phyloP scores from a whole-genome alignment of 2,113 vertebrate genomes.

The Oceanites oceanicus region DNA sequence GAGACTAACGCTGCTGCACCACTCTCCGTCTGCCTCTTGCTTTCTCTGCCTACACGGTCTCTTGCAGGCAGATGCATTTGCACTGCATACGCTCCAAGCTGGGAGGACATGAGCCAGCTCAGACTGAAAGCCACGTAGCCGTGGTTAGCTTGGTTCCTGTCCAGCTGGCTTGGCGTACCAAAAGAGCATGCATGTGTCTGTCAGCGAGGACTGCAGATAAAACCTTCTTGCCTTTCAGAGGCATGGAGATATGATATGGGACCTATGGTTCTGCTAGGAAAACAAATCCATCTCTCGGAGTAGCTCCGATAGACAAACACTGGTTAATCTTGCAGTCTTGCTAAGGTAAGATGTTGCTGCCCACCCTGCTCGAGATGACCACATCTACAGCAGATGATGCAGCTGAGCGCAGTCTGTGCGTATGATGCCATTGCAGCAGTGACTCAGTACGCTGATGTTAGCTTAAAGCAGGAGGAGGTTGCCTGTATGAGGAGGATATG shows the following conservation, averaged over 20 bases:
- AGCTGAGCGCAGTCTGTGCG: neutral
- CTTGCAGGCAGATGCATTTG: neutral
- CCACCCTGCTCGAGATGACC: neutral
- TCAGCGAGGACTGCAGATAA: neutral
- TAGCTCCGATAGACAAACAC: neutral
- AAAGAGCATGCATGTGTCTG: accelerated
- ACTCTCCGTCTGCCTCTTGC: neutral
- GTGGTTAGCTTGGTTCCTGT: neutral
- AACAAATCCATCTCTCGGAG: neutral
- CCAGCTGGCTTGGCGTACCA: neutral
- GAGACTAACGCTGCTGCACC: neutral
- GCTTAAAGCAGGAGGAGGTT: neutral
- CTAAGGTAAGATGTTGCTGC: neutral
- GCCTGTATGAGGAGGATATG: neutral
- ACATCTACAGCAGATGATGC: neutral
- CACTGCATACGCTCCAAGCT: neutral
- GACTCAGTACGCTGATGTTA: neutral
- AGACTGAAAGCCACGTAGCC: neutral
- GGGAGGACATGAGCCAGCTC: neutral
- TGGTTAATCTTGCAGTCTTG: neutral
- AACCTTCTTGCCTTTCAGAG: neutral
- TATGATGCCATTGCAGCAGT: neutral
- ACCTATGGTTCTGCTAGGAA: neutral
- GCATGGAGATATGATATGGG: neutral
- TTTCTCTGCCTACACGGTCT: neutral